Evolutionary conservation across 1,140 invertebrate species (phyloP), one percentile per base, ranked within the genome.

Genomic region (Monochamus saltuarius): DNA sequence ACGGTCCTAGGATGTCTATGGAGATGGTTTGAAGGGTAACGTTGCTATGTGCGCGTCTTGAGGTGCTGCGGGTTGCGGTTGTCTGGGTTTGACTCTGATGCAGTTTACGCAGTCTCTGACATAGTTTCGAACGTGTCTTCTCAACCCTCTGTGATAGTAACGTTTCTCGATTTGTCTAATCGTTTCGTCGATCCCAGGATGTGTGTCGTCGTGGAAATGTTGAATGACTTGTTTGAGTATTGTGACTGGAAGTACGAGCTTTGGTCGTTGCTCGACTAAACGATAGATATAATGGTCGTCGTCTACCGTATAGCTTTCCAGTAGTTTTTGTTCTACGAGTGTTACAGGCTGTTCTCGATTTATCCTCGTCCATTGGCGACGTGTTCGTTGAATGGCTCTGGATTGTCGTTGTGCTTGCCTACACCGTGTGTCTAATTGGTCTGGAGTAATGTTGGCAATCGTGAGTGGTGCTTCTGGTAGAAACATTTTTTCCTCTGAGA

Each of bases 21-120:
- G n/a, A 14, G 7, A 38, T 7, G 11, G 35, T 17, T 39, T 52
- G 83, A 35, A 59, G 8, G 53, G 53, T 7, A 11, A 7, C 17
- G 11, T n/a, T 10, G 37, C 38, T 19, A 7, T 50, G 38, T 54
- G 52, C 3, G 42, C 14, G 6, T 43, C n/a, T 43, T 11, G 17
- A 11, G 42, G n/a, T 2, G 42, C 42, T 4, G 17, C 13, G 2
- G 13, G 42, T n/a, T 43, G 42, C 3, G 14, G 39, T 16, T 40
- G 39, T n/a, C 39, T 16, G 2, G 11, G 39, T 16, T 40, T 40
- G 2, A 7, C 7, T 2, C 11, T 2, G 2, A 16, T 16, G 39
- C 46, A 49, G 8, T 19, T 16, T n/a, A 49, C 19, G 22, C 46
- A 49, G 8, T 7, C 22, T 3, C 7, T n/a, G 7, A 49, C 46